Conservation (phyloP, 1,140 invertebrate genomes). For the Zelostemma sp. region DNA sequence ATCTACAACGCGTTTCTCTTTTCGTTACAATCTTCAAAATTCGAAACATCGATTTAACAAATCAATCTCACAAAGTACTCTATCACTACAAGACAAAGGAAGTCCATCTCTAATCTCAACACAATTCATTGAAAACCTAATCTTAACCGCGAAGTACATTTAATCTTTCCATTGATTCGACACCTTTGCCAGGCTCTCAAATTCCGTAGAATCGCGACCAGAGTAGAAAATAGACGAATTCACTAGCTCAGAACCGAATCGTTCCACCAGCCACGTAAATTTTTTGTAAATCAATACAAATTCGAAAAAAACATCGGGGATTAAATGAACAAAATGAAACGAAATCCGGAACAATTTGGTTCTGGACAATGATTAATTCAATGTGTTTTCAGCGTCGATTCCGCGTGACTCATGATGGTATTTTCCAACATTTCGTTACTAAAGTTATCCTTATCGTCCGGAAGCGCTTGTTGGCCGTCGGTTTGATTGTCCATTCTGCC, state of each 20-base stretch:
- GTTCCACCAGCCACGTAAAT: too few relatives aligned
- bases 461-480: conserved; percentile 32
- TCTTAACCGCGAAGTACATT: background rate
- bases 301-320: too few relatives aligned
- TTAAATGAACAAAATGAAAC: too few relatives aligned
- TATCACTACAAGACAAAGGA: background rate
- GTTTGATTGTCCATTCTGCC: conserved; percentile 36
- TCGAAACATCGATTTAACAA: background rate
- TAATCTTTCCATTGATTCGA: background rate
- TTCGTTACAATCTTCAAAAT: background rate
- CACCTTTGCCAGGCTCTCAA: background rate
- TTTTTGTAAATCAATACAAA: too few relatives aligned
- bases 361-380: conserved; percentile 9
- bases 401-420: conserved; percentile 16
- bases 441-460: conserved; percentile 38
- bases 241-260: too few relatives aligned
- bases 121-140: background rate
- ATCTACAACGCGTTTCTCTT: conserved; percentile 4
- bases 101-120: background rate
- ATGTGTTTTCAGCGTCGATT: conserved; percentile 25
- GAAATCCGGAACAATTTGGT: too few relatives aligned
- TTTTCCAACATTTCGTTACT: conserved; percentile 28
- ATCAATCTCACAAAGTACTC: background rate
- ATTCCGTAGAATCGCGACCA: background rate
- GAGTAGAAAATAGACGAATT: background rate